Evolutionary conservation across 2,113 vertebrate species (phyloP), one percentile per base, ranked within the genome.

Genomic region (Erinaceus europaeus): DNA sequence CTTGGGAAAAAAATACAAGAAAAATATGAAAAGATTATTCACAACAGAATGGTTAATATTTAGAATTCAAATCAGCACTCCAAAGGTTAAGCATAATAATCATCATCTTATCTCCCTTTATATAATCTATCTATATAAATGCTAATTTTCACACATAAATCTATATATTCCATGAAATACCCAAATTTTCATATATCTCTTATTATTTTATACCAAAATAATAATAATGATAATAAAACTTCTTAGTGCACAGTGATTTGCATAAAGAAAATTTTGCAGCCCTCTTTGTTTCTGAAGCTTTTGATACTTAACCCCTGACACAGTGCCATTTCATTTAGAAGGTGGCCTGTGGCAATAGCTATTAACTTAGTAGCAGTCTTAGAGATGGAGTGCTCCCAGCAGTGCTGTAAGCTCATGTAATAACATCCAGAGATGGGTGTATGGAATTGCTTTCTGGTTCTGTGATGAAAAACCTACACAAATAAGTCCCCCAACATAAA

Each of bases 301-400:
- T 81, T 9, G 0, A 1, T 38, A 40, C 44, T 93, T 89, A 89
- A 86, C 71, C 79, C 32, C 62, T 78, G 79, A 57, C 79, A 61
- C 5, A 27, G 67, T 89, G 61, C 20, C 38, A 64, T 82, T 75
- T 84, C 74, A 57, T 76, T 90, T 72, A 69, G 76, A 21, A 55
- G 34, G 25, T 57, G 44, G 73, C 80, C 57, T 17, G 34, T 20
- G 52, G 67, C 61, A 73, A 40, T 3, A 55, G 65, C 27, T 81
- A 59, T 74, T 69, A 85, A 78, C 69, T 86, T 61, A n/a, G 23
- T 18, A 53, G n/a, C 8, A 10, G 23, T 77, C 65, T 40, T 11
- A 12, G 82, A 21, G 72, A 86, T 69, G 64, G 55, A 85, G 74
- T 55, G 69, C 69, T 82, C 91, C 90, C 88, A 82, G 69, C 64